Evolutionary conservation across 2,113 vertebrate genomes (phyloP), one percentile per base, ranked within the genome.

Genomic region (Campylorhamphus procurvoides): DNA sequence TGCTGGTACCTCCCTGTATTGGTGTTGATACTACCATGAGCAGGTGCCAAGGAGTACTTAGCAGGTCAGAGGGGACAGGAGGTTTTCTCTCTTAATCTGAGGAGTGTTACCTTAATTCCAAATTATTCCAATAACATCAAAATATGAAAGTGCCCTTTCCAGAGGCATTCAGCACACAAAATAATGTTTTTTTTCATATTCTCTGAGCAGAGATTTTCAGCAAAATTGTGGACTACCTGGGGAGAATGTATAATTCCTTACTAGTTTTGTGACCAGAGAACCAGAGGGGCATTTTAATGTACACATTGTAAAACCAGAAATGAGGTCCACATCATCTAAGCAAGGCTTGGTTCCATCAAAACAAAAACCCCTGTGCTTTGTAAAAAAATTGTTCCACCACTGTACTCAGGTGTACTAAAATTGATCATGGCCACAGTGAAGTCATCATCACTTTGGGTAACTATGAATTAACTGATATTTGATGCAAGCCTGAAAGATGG

Each of bases 331-430:
- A 23, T 33, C 4, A 27, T 42, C 58, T 33, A 78, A 67, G 9
- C 8, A 82, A 81, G 33, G 16, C 10, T 72, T 66, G 35, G 35
- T 46, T 87, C 82, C 7, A 18, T 33, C 47, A 53, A 28, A 64
- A 14, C 9, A 83, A 91, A 89, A 84, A 46, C 68, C 20, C 24
- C 8, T 19, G 18, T 49, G 6, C 5, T 87, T 80, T 0, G 0
- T 62, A n/a, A 82, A 84, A 35, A 0, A 5, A 46, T 6, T 27
- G 7, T 69, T 42, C 58, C 17, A 80, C 19, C 6, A 27, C 27
- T 20, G 27, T 35, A 42, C 3, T 37, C 0, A 0, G 6, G 0
- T 28, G 27, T 42, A 49, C 12, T 40, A 67, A 89, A 69, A 56
- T 27, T 5, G 2, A 7, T 39, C 10, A 7, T 44, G 25, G 16